Base-by-base conservation (phyloP, 2,888 invertebrate species). In the Drosophila paramelanica region DNA sequence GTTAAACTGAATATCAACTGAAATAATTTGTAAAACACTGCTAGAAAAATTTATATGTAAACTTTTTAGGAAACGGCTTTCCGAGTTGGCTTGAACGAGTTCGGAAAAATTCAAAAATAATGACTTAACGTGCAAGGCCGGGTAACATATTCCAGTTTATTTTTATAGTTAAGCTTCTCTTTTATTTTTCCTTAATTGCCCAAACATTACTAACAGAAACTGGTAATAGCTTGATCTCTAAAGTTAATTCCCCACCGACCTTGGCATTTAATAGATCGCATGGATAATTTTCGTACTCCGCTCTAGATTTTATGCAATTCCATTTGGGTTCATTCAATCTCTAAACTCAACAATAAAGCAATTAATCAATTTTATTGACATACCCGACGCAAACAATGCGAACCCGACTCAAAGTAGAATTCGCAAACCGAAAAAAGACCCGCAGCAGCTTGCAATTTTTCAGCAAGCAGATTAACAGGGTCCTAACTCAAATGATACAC, bases 351-450 rank as follows among this genome's bases (percentile, higher is more conserved):
- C 85, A 88, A 88, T 83, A 73, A 73, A 77, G 79, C 86, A 83
- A 88, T 88, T 88, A 88, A 86, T 86, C 85, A 85, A 86, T 69
- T 86, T 86, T 79, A 83, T 81, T 81, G 79, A 83, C 80, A 77
- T 41, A 52, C 52, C 64, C 51, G 41, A 76, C 50, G 67, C 67
- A 82, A 77, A 85, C 69, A 67, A 67, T n/a, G 50, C 43, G 14
- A 39, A 64, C 14, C 31, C 46, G 45, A 72, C 41, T 8, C 25
- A 31, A 71, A 67, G 62, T 67, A 68, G 59, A 69, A 75, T 75
- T 69, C 52, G 67, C 69, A 69, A 77, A 47, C 67, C 68, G 31
- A 43, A 43, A 41, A 43, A 42, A 53, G 76, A 67, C 56, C 65
- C 72, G 41, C 71, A 68, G 62, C 75, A 72, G 75, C 81, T 73